Evolutionary conservation across 2,888 invertebrate species (phyloP), one percentile per base, ranked within the genome.

Genomic region (Anarsia innoxiella): DNA sequence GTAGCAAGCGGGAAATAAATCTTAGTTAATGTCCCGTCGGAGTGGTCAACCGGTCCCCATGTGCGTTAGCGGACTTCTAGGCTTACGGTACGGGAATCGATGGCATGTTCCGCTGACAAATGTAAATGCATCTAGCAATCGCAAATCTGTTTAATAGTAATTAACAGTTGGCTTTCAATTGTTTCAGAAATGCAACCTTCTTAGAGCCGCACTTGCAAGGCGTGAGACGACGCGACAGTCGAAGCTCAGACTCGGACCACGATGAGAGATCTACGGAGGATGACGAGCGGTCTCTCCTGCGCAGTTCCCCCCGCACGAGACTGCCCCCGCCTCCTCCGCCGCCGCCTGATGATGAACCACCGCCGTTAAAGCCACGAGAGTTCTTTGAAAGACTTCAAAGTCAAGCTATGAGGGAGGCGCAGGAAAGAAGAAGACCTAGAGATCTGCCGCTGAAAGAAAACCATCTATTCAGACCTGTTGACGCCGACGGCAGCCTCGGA

Each of bases 181-280:
- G 64, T 90, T 90, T 0, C 88, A 92, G 92, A 84, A 91, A 90
- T 82, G 91, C 91, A 66, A 88, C 89, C 46, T 92, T 92, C 70
- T 86, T 92, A 59, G 92, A 92, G 67, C 91, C 91, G 23, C 91
- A 91, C 66, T 83, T 91, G 48, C 90, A 91, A 61, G 88, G 88
- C 31, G 76, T 90, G 61, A 75, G 83, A 41, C 68, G 87, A 49
- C 64, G 86, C 45, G 62, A 86, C 69, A 73, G 86, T 62, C 54
- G 78, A 47, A 75, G 82, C 66, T 83, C 77, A 3, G 85, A 86
- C 53, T 85, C 84, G 3, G 85, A 85, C 42, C 82, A 77, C 56
- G 84, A 82, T 68, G 86, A 84, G 56, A 69, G 85, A 11, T 79
- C 82, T 13, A 84, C 85, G 10, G 85, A 83, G 47, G 84, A 83